These are phyloP conservation scores for Mesoligia furuncula DNA, from an alignment of 2,888 invertebrate species.

Conservation along the genomic window DNA sequence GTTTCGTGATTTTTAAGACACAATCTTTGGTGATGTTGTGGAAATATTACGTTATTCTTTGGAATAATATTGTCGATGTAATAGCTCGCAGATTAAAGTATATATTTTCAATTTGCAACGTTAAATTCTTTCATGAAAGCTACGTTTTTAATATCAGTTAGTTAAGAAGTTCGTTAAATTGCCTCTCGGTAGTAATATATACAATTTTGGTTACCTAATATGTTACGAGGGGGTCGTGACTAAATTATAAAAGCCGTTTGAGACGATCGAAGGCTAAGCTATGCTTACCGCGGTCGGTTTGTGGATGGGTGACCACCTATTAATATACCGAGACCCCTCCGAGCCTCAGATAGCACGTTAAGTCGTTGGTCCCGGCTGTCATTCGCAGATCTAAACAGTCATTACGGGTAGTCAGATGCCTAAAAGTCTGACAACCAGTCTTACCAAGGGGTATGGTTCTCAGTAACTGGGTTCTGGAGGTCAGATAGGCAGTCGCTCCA, in stretches of 20 bases:
- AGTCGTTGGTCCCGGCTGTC: not conserved
- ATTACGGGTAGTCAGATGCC: not conserved
- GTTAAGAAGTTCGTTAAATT: not conserved
- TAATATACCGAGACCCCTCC: not conserved
- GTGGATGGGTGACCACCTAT: not conserved
- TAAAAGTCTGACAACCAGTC: not conserved
- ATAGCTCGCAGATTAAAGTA: not conserved
- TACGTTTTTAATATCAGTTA: not conserved
- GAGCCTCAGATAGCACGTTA: not conserved
- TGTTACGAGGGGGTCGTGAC: not conserved
- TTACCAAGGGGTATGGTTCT: not conserved
- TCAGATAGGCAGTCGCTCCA: not conserved
- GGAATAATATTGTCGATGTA: slow-evolving; percentile 6
- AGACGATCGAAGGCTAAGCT: not conserved
- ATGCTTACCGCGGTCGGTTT: not conserved
- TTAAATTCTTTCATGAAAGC: not conserved
- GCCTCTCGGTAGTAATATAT: not conserved
- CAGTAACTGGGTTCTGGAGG: not conserved
- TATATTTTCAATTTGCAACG: too few relatives aligned
- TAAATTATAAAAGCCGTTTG: not conserved
- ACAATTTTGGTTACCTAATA: not conserved
- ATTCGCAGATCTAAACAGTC: not conserved
- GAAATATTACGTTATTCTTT: slow-evolving; percentile 14
- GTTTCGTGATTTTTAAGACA: slow-evolving; percentile 39
- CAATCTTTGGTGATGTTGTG: slow-evolving; percentile 9